phyloP scores from a whole-genome alignment of 2,888 invertebrate genomes.

The Clistopyga incitator region DNA sequence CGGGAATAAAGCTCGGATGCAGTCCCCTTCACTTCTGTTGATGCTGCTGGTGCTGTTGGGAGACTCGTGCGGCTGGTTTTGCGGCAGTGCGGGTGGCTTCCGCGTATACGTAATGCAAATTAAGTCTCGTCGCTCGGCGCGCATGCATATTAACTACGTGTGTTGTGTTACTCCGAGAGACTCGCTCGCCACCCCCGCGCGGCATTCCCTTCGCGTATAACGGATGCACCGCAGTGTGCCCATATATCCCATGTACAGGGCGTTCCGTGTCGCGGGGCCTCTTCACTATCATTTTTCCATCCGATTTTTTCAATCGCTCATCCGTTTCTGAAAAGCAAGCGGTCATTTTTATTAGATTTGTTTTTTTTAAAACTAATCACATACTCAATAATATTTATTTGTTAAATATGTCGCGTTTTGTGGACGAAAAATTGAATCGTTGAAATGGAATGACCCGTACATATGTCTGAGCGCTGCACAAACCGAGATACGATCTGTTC shows the following conservation, averaged over 20 bases:
- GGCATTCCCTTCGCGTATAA: slow-evolving; percentile 58
- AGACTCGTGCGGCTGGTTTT: slow-evolving; percentile 45
- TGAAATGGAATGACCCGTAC: background rate
- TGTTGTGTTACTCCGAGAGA: slow-evolving; percentile 71
- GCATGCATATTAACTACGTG: slow-evolving; percentile 80
- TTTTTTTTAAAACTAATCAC: no score
- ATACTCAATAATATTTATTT: no score
- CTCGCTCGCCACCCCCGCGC: slow-evolving; percentile 66
- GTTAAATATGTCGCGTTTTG: no score
- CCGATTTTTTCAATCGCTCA: no score
- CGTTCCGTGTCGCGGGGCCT: no score
- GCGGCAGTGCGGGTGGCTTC: slow-evolving; percentile 69
- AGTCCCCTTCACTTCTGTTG: slow-evolving; percentile 44
- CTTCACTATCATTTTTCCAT: no score
- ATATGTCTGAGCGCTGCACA: slow-evolving; percentile 32
- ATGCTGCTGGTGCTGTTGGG: slow-evolving; percentile 21
- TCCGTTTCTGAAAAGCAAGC: no score
- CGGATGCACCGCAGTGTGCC: slow-evolving; percentile 69
- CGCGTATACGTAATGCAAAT: slow-evolving; percentile 78
- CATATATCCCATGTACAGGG: background rate
- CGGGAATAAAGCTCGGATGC: slow-evolving; percentile 36
- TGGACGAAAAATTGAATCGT: no score
- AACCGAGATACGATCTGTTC: slow-evolving; percentile 57
- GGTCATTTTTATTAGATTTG: no score
- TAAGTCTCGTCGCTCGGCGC: slow-evolving; percentile 71